Evolutionary conservation across 2,888 invertebrate genomes (phyloP).

Genomic region (Drosophila anomalata): DNA sequence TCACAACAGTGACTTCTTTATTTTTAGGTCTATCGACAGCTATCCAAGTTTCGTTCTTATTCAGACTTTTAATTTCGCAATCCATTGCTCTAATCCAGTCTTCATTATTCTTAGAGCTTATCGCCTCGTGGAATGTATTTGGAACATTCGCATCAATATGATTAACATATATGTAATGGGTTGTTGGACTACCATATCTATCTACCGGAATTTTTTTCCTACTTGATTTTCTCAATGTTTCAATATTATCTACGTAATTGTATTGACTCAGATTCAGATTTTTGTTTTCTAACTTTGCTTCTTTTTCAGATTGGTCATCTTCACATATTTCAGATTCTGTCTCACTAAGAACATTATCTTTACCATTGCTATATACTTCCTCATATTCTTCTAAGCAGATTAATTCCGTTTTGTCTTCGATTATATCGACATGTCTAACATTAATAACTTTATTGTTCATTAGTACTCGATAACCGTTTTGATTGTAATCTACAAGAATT

Average conservation of each 20-base stretch:
- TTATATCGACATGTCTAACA: no score
- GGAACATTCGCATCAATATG: slow-evolving; percentile 1
- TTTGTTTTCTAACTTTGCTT: not conserved
- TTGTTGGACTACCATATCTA: slow-evolving; percentile 1
- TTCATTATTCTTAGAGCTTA: not conserved
- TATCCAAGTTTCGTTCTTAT: no score
- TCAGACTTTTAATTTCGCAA: no score
- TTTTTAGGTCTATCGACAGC: no score
- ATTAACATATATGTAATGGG: not conserved
- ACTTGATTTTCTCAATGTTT: slow-evolving; percentile 3
- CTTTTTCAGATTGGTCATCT: slow-evolving; percentile 1
- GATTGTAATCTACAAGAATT: no score
- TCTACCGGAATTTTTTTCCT: slow-evolving; percentile 1
- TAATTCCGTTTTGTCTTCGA: no score
- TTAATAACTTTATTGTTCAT: no score
- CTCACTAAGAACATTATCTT: no score
- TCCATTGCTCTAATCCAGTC: no score
- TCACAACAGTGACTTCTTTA: not conserved
- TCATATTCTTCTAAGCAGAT: no score
- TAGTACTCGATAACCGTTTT: no score
- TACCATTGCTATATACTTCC: no score
- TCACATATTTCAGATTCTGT: not conserved
- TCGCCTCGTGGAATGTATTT: not conserved
- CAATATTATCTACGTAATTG: not conserved
- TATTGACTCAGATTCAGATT: not conserved